A percentile compares a stretch with the other conserved stretches of the same genome.
Conservation (phyloP, 2,113 vertebrate genomes). For the Loxodonta africana region DNA sequence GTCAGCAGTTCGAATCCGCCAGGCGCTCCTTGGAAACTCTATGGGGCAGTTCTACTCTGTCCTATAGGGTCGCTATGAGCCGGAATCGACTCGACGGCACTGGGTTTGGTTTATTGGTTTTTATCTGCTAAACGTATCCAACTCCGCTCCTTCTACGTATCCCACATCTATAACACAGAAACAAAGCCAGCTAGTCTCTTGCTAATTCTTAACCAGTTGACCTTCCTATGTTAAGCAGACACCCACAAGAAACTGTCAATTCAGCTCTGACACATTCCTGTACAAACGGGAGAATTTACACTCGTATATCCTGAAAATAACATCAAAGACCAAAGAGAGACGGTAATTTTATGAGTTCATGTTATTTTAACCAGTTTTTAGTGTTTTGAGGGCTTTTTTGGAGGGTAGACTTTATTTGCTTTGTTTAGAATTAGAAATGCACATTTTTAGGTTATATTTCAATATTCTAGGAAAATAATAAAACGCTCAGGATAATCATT, state of each 20-base stretch:
- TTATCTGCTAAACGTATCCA: neutral
- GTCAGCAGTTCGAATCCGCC: too few species aligned
- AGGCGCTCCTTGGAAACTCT: too few species aligned
- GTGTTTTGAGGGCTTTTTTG: neutral
- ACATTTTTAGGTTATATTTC: conserved; percentile 3
- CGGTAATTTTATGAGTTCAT: neutral
- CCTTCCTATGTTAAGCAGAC: neutral
- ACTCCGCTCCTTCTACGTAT: neutral
- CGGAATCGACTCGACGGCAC: too few species aligned
- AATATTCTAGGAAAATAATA: neutral
- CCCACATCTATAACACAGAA: neutral
- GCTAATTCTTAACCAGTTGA: neutral
- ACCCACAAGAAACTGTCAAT: neutral
- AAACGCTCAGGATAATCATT: neutral
- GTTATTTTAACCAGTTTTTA: conserved; percentile 3
- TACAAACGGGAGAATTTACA: neutral
- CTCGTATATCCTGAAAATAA: neutral
- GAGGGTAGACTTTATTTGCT: neutral
- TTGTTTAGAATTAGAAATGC: conserved; percentile 24
- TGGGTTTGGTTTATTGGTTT: too few species aligned
- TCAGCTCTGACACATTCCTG: neutral
- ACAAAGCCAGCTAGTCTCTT: neutral
- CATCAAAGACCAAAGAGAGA: neutral
- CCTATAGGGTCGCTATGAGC: too few species aligned
- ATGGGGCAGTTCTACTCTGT: too few species aligned